phyloP scores from a whole-genome alignment of 2,797 vertebrate genomes.

The Cheirogaleus major region DNA sequence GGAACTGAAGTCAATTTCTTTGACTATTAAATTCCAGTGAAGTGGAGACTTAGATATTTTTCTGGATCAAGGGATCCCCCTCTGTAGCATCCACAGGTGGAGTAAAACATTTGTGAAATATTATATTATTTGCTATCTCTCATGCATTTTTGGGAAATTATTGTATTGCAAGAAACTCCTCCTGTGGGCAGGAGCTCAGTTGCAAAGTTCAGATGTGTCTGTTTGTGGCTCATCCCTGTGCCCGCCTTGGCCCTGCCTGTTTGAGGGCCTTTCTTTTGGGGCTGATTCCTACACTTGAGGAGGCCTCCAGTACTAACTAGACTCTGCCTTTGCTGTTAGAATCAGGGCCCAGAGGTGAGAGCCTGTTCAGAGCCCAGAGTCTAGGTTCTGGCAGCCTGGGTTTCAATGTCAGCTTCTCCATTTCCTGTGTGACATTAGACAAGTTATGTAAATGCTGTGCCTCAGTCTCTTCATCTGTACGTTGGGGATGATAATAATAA shows the following conservation, averaged over 20 bases:
- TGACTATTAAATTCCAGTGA: background rate
- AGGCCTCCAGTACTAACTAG: background rate
- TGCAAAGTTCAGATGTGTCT: background rate
- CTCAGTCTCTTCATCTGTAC: background rate
- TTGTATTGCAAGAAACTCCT: background rate
- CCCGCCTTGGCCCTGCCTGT: accelerated
- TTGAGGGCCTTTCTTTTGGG: background rate
- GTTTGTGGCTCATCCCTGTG: background rate
- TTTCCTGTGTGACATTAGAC: background rate
- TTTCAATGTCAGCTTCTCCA: background rate
- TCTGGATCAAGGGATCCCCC: background rate
- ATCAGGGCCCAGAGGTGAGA: background rate
- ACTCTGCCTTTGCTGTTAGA: background rate
- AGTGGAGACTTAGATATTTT: background rate
- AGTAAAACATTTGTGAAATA: background rate
- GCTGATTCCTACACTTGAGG: background rate
- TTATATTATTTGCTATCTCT: background rate
- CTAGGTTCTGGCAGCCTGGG: background rate
- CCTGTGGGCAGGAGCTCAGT: background rate
- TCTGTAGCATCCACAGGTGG: background rate
- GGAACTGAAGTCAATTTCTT: background rate
- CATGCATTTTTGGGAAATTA: background rate
- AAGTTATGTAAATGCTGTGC: background rate
- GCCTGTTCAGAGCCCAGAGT: background rate
- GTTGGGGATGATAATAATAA: background rate